A percentile compares a stretch with the other conserved stretches of the same genome.
Conservation (phyloP, 2,888 invertebrate species). For the Xestoiulus laeticollis region DNA sequence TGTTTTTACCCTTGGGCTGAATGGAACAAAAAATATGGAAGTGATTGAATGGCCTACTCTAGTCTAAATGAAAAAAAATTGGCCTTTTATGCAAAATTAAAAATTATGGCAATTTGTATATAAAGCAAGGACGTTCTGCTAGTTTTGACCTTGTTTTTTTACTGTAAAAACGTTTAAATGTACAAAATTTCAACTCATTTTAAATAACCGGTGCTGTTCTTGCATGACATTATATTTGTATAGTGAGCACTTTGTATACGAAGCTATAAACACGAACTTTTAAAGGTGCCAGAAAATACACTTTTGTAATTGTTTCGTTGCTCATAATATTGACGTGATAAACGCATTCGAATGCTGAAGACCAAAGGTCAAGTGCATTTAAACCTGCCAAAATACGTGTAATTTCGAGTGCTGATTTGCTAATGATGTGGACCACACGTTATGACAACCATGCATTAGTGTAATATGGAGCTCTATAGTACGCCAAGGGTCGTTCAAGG, state of each 20-base stretch:
- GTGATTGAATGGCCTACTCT: background rate
- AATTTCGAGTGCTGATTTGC: no score
- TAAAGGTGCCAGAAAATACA: no score
- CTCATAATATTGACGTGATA: no score
- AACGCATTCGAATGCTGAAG: background rate
- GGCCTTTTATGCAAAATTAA: constrained; percentile 29
- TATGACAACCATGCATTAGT: no score
- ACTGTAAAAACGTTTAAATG: background rate
- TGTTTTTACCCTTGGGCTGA: no score
- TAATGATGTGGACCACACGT: no score
- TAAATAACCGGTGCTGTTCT: background rate
- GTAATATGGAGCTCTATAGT: no score
- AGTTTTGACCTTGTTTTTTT: constrained; percentile 4
- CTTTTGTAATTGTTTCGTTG: no score
- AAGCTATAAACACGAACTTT: no score
- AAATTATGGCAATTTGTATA: background rate
- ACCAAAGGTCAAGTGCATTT: background rate
- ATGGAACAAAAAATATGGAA: background rate
- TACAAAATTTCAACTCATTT: constrained; percentile 7
- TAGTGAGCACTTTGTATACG: background rate
- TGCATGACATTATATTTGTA: background rate
- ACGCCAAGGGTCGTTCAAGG: no score
- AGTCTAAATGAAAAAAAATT: background rate
- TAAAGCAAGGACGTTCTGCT: background rate
- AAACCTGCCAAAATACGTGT: no score